Evolutionary conservation across 2,797 vertebrate species (phyloP), one percentile per base, ranked within the genome.

Genomic region (Pseudochirops corinnae): DNA sequence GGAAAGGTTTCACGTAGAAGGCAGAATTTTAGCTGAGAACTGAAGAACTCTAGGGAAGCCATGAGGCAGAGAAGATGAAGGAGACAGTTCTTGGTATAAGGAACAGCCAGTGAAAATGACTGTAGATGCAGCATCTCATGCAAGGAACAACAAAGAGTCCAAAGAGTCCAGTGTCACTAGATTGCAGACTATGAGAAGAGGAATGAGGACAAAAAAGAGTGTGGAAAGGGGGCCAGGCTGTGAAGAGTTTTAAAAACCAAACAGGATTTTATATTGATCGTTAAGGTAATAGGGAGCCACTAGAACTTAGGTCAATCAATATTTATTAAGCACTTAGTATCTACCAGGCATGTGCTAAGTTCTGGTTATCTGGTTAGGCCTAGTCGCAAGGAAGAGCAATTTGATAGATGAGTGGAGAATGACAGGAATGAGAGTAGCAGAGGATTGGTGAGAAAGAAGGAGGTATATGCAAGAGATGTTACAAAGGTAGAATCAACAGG

Each of bases 1-100:
- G 5, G 57, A 95, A 94, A 7, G 46, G 18, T 33, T 57, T 39
- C 58, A 52, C 39, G 53, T 5, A 92, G 50, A 16, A 97, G 96
- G 39, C 94, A 94, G 33, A 10, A 74, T 74, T 74, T 74, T 74
- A 74, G 67, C 67, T 39, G 16, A 74, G n/a, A 74, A 74, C 3
- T 39, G 5, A 74, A 74, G n/a, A 74, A 39, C 9, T 74, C n/a
- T 39, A 74, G 16, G 5, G 28, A 39, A 74, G 5, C 6, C 16
- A 74, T 16, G n/a, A 74, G n/a, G 16, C 67, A 74, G 67, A 67
- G 62, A 74, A 21, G n/a, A 74, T 74, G 67, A 74, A 39, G 14
- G 14, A 74, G 5, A 74, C 6, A 21, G 18, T 74, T 74, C 16
- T 13, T 21, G 18, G 67, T 21, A 9, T 9, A 39, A 16, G n/a